Percentiles rank a stretch among this genome's conserved stretches.
Conservation (phyloP, 2,888 invertebrate species). For the Schizotus pectinicornis region DNA sequence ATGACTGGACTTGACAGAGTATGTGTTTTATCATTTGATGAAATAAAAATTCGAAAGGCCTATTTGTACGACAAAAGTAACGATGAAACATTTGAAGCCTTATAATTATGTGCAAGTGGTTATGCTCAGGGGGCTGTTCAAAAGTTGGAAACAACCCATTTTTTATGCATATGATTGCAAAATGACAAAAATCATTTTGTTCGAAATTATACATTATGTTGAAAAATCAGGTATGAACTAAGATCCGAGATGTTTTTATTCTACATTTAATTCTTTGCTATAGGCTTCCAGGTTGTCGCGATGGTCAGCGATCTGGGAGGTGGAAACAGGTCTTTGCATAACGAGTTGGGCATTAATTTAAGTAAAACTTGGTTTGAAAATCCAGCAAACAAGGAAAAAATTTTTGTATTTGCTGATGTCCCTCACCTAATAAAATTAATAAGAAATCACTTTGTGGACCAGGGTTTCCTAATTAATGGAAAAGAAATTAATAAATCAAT, state of each 20-base stretch:
- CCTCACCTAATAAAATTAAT: slow-evolving; percentile 35
- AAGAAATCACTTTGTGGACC: slow-evolving; percentile 31
- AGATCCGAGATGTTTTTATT: too few species aligned
- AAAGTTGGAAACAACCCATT: slow-evolving; percentile 41
- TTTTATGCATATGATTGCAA: slow-evolving; percentile 40
- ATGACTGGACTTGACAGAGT: slow-evolving; percentile 22
- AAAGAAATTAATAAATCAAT: slow-evolving; percentile 28
- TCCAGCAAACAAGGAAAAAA: slow-evolving; percentile 23
- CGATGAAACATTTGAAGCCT: slow-evolving; percentile 33
- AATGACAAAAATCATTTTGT: slow-evolving; percentile 32
- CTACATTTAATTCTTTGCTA: too few species aligned
- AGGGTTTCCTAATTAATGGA: slow-evolving; percentile 30
- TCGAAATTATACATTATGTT: slow-evolving; percentile 29
- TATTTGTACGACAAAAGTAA: slow-evolving; percentile 35
- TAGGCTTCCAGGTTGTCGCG: slow-evolving; percentile 39
- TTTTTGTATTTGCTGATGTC: slow-evolving; percentile 33
- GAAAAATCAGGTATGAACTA: too few species aligned
- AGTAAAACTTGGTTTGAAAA: slow-evolving; percentile 27
- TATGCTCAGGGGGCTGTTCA: slow-evolving; percentile 37
- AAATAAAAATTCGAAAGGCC: slow-evolving; percentile 35
- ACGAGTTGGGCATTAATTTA: slow-evolving; percentile 21
- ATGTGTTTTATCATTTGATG: slow-evolving; percentile 38
- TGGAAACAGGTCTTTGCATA: slow-evolving; percentile 28
- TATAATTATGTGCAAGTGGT: slow-evolving; percentile 39
- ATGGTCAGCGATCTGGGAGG: slow-evolving; percentile 39